These are phyloP conservation scores for Pyrgus malvae DNA, from an alignment of 2,888 invertebrate genomes.

Conservation along the genomic window DNA sequence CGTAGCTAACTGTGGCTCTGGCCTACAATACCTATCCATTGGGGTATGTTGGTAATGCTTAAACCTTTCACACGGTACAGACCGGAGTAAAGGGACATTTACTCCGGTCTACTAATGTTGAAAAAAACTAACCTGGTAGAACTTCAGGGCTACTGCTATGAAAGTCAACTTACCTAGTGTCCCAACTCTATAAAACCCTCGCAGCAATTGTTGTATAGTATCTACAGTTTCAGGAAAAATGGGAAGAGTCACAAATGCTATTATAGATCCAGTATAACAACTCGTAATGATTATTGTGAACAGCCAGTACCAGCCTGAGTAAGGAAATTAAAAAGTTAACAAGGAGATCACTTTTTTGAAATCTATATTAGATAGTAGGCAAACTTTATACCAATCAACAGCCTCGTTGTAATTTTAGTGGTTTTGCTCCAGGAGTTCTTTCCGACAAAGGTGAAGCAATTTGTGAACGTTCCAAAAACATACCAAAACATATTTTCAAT, in stretches of 20 bases:
- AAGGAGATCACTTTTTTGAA: no score
- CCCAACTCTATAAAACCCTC: conserved; percentile 86
- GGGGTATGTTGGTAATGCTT: no score
- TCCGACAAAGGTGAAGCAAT: conserved; percentile 87
- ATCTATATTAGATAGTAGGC: background rate
- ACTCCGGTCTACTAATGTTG: no score
- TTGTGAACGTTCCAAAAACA: conserved; percentile 92
- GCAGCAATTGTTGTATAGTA: conserved; percentile 84
- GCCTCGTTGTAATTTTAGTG: conserved; percentile 85
- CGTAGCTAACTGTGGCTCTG: no score
- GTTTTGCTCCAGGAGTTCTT: conserved; percentile 87
- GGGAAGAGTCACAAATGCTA: conserved; percentile 91
- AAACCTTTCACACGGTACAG: no score
- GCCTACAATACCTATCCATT: no score
- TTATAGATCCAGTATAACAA: conserved; percentile 92
- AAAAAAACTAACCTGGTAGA: no score
- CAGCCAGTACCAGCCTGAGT: conserved; percentile 89
- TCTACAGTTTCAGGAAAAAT: conserved; percentile 89
- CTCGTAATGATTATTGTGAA: conserved; percentile 92
- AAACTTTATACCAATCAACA: conserved; percentile 83
- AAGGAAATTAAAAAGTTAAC: background rate
- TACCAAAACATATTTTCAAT: conserved; percentile 94
- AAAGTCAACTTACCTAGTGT: conserved; percentile 82
- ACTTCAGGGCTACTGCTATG: no score
- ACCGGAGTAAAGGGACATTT: no score